A percentile compares a stretch with the other conserved stretches of the same genome.
phyloP scores from a whole-genome alignment of 2,888 invertebrate species.

The Phaonia tiefii region DNA sequence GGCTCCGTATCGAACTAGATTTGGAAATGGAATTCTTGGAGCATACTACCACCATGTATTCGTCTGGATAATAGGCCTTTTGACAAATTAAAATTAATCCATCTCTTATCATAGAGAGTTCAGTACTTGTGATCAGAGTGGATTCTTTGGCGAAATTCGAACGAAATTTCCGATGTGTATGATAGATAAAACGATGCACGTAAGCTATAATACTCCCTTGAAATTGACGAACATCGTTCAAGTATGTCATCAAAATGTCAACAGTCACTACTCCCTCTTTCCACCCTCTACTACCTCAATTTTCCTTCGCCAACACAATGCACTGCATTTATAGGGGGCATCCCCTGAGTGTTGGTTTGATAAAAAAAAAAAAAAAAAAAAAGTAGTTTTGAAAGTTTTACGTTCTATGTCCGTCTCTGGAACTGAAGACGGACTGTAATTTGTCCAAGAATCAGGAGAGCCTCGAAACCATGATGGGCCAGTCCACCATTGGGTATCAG shows the following conservation, averaged over 20 bases:
- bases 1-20: neutral
- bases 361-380: too few species aligned
- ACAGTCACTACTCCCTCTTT: too few species aligned
- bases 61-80: neutral
- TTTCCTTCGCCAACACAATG: too few species aligned
- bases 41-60: neutral
- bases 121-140: slow-evolving; percentile 9
- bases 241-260: slow-evolving; percentile 18
- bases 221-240: slow-evolving; percentile 8
- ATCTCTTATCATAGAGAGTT: neutral
- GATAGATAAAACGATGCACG: slow-evolving; percentile 24
- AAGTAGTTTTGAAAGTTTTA: too few species aligned
- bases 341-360: too few species aligned
- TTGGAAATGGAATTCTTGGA: neutral
- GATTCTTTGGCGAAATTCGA: neutral
- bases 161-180: neutral
- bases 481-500: too few species aligned
- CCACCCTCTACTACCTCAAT: too few species aligned
- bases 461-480: too few species aligned
- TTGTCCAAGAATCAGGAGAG: too few species aligned
- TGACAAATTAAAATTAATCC: neutral
- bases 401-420: too few species aligned
- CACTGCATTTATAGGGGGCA: too few species aligned
- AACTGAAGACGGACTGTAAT: too few species aligned
- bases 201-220: slow-evolving; percentile 28